Evolutionary conservation across 2,888 invertebrate species (phyloP).

Genomic region (Limnephilus marmoratus): DNA sequence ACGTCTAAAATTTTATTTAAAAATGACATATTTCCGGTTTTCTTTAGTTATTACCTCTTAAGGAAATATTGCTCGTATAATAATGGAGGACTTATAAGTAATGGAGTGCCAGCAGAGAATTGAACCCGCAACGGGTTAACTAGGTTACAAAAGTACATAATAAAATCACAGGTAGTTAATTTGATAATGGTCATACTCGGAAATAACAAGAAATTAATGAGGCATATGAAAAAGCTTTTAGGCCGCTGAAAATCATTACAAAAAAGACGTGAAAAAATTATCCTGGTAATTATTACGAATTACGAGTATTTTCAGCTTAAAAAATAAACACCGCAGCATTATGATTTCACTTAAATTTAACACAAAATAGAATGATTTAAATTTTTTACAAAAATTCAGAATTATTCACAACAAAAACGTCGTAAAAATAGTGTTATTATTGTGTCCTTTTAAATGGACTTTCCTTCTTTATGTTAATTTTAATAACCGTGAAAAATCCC

Average conservation of each 20-base stretch:
- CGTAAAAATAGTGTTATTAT: slow-evolving; percentile 14
- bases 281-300: background rate
- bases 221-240: background rate
- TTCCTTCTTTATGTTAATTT: slow-evolving; percentile 5
- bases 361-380: background rate
- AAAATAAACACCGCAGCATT: background rate
- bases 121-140: no score
- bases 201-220: background rate
- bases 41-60: no score
- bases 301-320: no score
- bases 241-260: background rate
- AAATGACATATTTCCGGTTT: no score
- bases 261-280: background rate
- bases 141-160: background rate
- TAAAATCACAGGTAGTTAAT: background rate
- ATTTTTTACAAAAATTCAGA: background rate
- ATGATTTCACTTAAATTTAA: background rate
- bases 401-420: background rate
- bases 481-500: slow-evolving; percentile 34
- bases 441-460: slow-evolving; percentile 22
- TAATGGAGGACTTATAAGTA: no score
- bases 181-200: background rate
- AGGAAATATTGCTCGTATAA: no score
- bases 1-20: no score
- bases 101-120: no score